A percentile compares a stretch with the other conserved stretches of the same genome.
Evolutionary conservation across 2,113 vertebrate species (phyloP).

Genomic region (Pipa parva): DNA sequence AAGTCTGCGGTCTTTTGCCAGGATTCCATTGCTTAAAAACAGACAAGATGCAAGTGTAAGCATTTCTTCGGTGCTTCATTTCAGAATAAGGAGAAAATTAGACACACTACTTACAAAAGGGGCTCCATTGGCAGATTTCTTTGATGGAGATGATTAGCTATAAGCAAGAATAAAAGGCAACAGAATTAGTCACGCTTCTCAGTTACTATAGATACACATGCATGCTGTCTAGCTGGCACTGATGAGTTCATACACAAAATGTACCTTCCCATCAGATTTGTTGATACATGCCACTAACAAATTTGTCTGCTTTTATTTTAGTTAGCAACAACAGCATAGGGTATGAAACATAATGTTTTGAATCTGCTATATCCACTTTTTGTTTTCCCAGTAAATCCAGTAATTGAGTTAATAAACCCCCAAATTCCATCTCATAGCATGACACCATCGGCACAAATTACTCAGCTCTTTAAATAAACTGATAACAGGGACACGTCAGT

Average conservation of each 20-base stretch:
- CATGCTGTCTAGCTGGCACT: neutral
- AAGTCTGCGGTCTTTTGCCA: conserved; percentile 79
- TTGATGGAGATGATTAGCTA: conserved; percentile 78
- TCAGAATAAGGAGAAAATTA: conserved; percentile 7
- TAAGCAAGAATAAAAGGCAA: conserved; percentile 46
- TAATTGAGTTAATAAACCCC: conserved; percentile 25
- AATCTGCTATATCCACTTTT: conserved; percentile 28
- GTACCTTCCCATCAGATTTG: conserved; percentile 28
- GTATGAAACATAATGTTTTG: conserved; percentile 2
- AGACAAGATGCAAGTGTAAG: conserved; percentile 32
- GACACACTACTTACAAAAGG: conserved; percentile 59
- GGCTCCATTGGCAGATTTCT: conserved; percentile 60
- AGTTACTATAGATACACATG: conserved; percentile 29
- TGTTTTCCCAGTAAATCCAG: conserved; percentile 41
- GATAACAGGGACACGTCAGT: neutral
- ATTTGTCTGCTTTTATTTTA: conserved; percentile 22
- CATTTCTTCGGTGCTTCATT: fast-evolving
- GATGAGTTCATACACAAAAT: neutral
- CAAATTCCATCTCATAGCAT: conserved; percentile 1
- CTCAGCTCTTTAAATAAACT: conserved; percentile 6
- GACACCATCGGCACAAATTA: neutral
- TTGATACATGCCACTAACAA: conserved; percentile 24
- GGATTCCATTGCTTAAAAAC: conserved; percentile 66
- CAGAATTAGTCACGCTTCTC: conserved; percentile 31
- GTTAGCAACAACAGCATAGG: conserved; percentile 4